Evolutionary conservation across 2,113 vertebrate genomes (phyloP).

Genomic region (Atlantisia rogersi): DNA sequence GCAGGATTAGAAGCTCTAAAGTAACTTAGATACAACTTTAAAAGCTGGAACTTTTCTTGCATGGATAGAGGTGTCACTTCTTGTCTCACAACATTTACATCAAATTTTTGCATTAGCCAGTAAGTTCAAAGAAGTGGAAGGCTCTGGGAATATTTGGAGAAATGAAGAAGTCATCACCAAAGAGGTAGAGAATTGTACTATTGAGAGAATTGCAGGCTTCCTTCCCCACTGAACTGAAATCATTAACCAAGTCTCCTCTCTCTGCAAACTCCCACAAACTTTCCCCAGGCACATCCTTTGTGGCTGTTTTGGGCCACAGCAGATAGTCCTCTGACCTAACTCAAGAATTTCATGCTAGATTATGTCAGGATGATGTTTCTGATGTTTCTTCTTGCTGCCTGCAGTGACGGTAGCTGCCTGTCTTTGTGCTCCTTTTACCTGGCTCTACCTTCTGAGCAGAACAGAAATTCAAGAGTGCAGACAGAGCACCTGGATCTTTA

Average conservation of each 20-base stretch:
- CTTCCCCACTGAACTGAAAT: not conserved
- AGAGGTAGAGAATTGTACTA: not conserved
- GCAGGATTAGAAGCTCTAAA: not conserved
- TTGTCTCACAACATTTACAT: not conserved
- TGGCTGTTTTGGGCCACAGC: not conserved
- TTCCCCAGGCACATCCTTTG: not conserved
- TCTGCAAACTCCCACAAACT: not conserved
- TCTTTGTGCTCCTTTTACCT: not conserved
- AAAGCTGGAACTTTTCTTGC: not conserved
- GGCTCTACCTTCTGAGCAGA: not conserved
- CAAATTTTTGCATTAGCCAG: not conserved
- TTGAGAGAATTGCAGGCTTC: not conserved
- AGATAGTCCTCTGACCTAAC: not conserved
- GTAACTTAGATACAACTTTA: not conserved
- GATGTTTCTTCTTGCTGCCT: rapidly evolving
- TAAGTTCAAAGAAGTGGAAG: not conserved
- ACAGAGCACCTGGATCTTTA: not conserved
- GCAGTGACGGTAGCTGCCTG: not conserved
- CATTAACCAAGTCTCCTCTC: not conserved
- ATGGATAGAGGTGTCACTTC: not conserved
- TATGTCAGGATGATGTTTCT: rapidly evolving
- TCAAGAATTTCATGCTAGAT: not conserved
- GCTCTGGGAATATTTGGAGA: not conserved
- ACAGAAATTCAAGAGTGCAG: not conserved
- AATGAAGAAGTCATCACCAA: not conserved